These are phyloP conservation scores for Mamestra brassicae DNA, from an alignment of 2,888 invertebrate genomes.

Conservation along the genomic window DNA sequence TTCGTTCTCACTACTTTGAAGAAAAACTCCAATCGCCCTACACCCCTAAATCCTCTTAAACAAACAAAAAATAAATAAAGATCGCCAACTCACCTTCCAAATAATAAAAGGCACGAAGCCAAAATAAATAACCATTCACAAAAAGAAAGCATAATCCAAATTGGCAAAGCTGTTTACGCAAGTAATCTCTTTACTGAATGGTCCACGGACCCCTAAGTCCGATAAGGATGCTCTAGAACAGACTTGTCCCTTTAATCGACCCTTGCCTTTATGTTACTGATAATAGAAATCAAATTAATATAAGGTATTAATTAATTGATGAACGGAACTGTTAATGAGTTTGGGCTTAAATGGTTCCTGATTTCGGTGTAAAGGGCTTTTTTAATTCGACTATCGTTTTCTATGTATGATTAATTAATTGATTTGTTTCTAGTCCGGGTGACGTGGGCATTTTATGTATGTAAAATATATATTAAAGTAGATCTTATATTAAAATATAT, in stretches of 20 bases:
- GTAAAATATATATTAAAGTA: no score
- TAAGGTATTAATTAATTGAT: slow-evolving; percentile 52
- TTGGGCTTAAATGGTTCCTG: slow-evolving; percentile 2
- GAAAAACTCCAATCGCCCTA: neutral
- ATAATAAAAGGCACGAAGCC: slow-evolving; percentile 45
- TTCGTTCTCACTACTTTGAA: neutral
- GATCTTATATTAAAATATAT: no score
- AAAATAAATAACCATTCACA: slow-evolving; percentile 55
- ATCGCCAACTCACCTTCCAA: slow-evolving; percentile 41
- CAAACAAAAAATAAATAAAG: slow-evolving; percentile 36
- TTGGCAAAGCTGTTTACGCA: slow-evolving; percentile 62
- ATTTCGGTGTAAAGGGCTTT: neutral
- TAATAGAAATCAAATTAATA: slow-evolving; percentile 58
- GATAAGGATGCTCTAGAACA: slow-evolving; percentile 57
- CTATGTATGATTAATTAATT: no score
- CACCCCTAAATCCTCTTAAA: slow-evolving; percentile 18
- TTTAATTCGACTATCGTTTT: neutral
- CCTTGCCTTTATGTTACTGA: slow-evolving; percentile 44
- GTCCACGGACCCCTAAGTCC: slow-evolving; percentile 46
- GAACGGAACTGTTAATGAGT: slow-evolving; percentile 41
- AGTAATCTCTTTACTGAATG: slow-evolving; percentile 63
- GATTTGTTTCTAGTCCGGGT: no score
- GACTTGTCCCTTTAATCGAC: slow-evolving; percentile 50
- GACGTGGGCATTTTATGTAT: no score
- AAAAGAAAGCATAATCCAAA: slow-evolving; percentile 64